phyloP scores from a whole-genome alignment of 2,888 invertebrate genomes.

The Campopleginae sp. region DNA sequence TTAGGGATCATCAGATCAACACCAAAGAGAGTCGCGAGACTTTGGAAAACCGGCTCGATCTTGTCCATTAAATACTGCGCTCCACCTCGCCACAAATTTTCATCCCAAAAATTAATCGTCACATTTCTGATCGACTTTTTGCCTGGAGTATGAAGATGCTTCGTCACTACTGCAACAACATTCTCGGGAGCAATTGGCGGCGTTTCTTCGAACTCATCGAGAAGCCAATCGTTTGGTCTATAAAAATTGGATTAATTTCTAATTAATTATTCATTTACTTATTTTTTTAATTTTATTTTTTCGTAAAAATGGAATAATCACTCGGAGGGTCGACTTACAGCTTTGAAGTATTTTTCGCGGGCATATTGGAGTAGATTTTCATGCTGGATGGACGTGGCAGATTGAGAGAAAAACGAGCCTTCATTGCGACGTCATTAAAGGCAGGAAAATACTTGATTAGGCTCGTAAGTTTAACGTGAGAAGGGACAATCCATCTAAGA shows the following conservation, averaged over 20 bases:
- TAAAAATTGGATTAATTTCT: neutral
- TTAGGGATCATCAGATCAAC: conserved; percentile 73
- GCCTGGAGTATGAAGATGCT: conserved; percentile 65
- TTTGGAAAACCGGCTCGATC: conserved; percentile 66
- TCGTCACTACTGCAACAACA: conserved; percentile 82
- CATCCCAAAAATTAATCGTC: conserved; percentile 62
- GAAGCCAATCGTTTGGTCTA: conserved; percentile 68
- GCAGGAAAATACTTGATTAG: conserved; percentile 76
- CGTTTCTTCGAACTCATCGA: conserved; percentile 76
- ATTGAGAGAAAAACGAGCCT: conserved; percentile 91
- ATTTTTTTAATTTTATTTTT: too few species aligned
- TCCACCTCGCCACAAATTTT: conserved; percentile 47
- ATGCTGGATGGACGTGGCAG: conserved; percentile 88
- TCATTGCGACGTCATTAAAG: conserved; percentile 91
- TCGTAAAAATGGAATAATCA: too few species aligned
- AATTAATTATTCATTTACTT: neutral
- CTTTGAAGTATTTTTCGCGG: conserved; percentile 82
- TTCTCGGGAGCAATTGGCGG: conserved; percentile 86
- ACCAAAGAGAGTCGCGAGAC: conserved; percentile 72
- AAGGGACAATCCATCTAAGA: conserved; percentile 72
- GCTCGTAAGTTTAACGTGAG: conserved; percentile 72
- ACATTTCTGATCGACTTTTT: conserved; percentile 60
- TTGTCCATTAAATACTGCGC: conserved; percentile 73
- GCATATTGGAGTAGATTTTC: conserved; percentile 90
- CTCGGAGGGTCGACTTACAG: conserved; percentile 70